Percentiles rank a stretch among this genome's conserved stretches.
Conservation (phyloP, 2,797 vertebrate species). For the Perodicticus potto region DNA sequence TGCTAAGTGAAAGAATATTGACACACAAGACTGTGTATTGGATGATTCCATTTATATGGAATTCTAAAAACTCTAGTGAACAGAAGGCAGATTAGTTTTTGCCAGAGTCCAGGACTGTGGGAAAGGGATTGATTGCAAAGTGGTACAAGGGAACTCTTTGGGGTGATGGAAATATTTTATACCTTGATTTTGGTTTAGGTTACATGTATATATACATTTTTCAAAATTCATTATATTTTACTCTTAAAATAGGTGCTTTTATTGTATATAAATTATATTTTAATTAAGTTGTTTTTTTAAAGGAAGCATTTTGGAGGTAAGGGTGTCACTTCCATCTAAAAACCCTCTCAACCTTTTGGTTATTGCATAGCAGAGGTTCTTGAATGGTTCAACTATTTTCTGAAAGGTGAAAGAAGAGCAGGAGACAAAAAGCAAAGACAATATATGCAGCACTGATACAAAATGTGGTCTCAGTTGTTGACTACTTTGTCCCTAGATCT, state of each 20-base stretch:
- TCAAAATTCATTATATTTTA: constrained; percentile 48
- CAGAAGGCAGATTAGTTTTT: constrained; percentile 43
- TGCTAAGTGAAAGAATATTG: constrained; percentile 32
- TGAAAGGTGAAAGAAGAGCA: background rate
- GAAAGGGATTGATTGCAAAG: background rate
- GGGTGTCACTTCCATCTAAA: constrained; percentile 22
- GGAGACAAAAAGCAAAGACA: background rate
- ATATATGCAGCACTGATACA: background rate
- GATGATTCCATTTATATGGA: constrained; percentile 41
- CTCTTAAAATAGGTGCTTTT: background rate
- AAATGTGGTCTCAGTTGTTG: constrained; percentile 29
- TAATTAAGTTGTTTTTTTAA: constrained; percentile 57
- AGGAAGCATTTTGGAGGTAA: constrained; percentile 49
- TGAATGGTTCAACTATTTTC: constrained; percentile 44
- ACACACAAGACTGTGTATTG: background rate
- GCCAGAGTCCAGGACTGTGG: background rate
- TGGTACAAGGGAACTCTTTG: background rate
- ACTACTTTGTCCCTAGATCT: constrained; percentile 42
- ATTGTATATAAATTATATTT: constrained; percentile 38
- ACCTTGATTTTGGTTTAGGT: constrained; percentile 24
- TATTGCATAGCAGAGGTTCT: constrained; percentile 57
- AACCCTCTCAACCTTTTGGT: background rate
- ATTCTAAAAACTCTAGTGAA: constrained; percentile 40
- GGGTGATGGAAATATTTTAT: background rate
- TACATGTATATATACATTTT: background rate